These are phyloP conservation scores for Drosophila azteca DNA, from an alignment of 1,140 invertebrate genomes.

Conservation along the genomic window DNA sequence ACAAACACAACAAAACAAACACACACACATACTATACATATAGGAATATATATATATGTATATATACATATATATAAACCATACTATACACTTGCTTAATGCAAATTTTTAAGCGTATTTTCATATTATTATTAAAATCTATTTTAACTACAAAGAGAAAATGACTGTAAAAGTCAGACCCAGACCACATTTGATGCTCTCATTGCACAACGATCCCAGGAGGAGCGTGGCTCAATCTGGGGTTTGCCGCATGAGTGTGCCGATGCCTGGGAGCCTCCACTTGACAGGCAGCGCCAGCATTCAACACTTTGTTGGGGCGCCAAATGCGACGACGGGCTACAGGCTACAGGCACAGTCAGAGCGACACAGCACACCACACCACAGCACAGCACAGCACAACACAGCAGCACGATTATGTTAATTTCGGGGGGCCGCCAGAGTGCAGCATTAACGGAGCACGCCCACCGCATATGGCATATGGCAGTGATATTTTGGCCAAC, in stretches of 20 bases:
- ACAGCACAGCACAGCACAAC: conserved; percentile 3
- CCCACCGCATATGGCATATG: conserved; percentile 78
- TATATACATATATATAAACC: conserved; percentile 18
- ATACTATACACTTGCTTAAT: conserved; percentile 43
- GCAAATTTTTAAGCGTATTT: conserved; percentile 67
- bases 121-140: conserved; percentile 60
- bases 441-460: conserved; percentile 74
- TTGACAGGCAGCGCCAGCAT: conserved; percentile 74
- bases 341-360: conserved; percentile 16
- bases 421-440: conserved; percentile 59
- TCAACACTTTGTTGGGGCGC: conserved; percentile 73
- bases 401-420: conserved; percentile 76
- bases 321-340: conserved; percentile 29
- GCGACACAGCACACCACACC: conserved; percentile 3
- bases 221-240: conserved; percentile 18
- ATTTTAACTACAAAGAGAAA: conserved; percentile 42
- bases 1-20: conserved; percentile 12
- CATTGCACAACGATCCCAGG: conserved; percentile 60
- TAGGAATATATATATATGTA: conserved; percentile 11
- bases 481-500: conserved; percentile 68
- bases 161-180: conserved; percentile 30
- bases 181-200: conserved; percentile 36
- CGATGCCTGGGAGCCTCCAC: conserved; percentile 64
- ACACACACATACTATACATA: conserved; percentile 15
- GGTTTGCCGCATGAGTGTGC: conserved; percentile 32